Percentiles rank a stretch among this genome's conserved stretches.
These are phyloP conservation scores for Labeo rohita DNA, from an alignment of 2,113 vertebrate genomes.

Conservation along the genomic window DNA sequence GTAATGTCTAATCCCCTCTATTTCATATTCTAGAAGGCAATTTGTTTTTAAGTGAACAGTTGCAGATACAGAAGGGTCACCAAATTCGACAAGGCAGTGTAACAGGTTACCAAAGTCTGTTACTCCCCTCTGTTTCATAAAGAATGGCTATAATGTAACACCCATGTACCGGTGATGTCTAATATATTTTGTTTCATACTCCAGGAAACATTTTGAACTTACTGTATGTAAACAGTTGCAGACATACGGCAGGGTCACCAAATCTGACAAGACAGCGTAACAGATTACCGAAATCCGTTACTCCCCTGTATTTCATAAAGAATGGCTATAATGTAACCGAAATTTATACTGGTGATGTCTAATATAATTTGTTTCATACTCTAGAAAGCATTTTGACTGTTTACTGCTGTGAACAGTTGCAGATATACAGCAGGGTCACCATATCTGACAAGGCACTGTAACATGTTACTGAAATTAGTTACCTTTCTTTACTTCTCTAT, in stretches of 20 bases:
- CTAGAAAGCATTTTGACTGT: neutral
- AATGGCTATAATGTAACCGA: neutral
- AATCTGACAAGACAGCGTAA: too few species aligned
- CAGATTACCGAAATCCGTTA: too few species aligned
- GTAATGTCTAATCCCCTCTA: too few species aligned
- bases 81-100: neutral
- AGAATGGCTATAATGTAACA: neutral
- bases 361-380: neutral
- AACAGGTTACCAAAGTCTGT: neutral
- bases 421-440: neutral
- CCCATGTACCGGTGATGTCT: too few species aligned
- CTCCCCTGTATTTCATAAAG: neutral
- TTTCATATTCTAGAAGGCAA: neutral
- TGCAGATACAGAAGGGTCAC: neutral
- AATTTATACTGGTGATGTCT: neutral
- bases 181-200: too few species aligned
- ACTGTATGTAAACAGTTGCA: neutral
- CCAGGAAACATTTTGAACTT: too few species aligned
- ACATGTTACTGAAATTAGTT: neutral
- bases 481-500: neutral
- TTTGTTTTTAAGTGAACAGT: neutral
- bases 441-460: neutral
- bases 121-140: neutral
- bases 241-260: neutral
- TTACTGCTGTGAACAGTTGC: neutral